phyloP scores from a whole-genome alignment of 2,797 vertebrate genomes.

The Falco biarmicus region DNA sequence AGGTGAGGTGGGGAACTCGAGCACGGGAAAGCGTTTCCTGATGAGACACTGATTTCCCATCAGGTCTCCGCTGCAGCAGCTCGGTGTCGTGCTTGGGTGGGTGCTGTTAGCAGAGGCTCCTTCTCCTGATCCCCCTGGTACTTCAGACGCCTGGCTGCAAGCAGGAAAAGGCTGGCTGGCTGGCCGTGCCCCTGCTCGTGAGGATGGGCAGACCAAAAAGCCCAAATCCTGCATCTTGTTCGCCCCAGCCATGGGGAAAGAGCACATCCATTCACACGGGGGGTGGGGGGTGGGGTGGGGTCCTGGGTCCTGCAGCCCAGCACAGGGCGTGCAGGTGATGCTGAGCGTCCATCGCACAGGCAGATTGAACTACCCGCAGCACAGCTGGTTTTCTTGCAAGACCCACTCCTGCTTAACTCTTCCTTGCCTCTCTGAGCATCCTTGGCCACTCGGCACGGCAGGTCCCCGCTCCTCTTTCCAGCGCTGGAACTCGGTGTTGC shows the following conservation, averaged over 20 bases:
- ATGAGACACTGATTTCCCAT: accelerated
- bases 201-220: accelerated
- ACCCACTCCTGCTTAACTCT: neutral
- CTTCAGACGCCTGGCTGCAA: accelerated
- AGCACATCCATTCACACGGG: accelerated
- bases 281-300: too few species aligned
- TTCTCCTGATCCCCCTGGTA: neutral
- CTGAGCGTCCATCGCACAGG: accelerated
- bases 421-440: neutral
- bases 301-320: accelerated
- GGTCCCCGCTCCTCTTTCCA: neutral
- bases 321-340: accelerated
- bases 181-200: accelerated
- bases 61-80: neutral
- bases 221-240: accelerated
- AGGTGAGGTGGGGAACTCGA: neutral
- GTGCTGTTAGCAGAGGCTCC: neutral
- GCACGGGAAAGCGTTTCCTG: accelerated
- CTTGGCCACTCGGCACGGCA: neutral
- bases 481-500: accelerated
- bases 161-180: neutral
- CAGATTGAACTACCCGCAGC: neutral
- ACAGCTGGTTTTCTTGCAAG: accelerated
- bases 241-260: accelerated
- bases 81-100: accelerated